A percentile compares a stretch with the other conserved stretches of the same genome.
Conservation (phyloP, 2,888 invertebrate genomes). For the Podotricha telesiphe region DNA sequence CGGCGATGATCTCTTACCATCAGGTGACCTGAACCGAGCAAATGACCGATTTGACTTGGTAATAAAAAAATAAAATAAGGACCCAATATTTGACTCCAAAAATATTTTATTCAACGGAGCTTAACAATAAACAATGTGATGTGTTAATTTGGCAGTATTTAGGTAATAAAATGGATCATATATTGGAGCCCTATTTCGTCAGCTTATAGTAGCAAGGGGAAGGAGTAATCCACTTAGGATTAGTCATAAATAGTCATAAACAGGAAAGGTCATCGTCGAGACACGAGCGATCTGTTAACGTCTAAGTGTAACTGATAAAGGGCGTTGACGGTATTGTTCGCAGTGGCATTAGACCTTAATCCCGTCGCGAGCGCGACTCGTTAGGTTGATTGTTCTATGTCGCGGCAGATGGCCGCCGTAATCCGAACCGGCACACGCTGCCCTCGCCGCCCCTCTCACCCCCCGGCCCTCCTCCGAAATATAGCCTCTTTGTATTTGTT, state of each 20-base stretch:
- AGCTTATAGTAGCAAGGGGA: slow-evolving; percentile 48
- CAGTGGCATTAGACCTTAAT: slow-evolving; percentile 78
- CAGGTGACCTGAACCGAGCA: no score
- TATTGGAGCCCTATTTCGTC: slow-evolving; percentile 3
- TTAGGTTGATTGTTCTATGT: slow-evolving; percentile 80
- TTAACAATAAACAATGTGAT: background rate
- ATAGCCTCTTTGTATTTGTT: slow-evolving; percentile 81
- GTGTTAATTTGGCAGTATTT: no score
- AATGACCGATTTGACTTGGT: no score
- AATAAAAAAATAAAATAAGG: no score
- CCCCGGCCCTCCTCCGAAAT: slow-evolving; percentile 59
- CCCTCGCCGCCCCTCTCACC: slow-evolving; percentile 45
- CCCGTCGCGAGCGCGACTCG: slow-evolving; percentile 78
- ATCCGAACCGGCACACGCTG: slow-evolving; percentile 66
- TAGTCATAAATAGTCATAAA: slow-evolving; percentile 79
- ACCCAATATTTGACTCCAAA: background rate
- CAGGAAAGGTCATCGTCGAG: slow-evolving; percentile 75
- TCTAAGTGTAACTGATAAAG: slow-evolving; percentile 59
- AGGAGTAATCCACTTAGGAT: slow-evolving; percentile 79
- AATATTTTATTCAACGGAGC: background rate
- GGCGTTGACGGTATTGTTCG: slow-evolving; percentile 76
- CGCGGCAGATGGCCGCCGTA: slow-evolving; percentile 80
- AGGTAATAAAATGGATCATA: background rate
- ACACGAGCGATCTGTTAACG: slow-evolving; percentile 78
- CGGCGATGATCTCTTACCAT: no score